Percentiles rank a stretch among this genome's conserved stretches.
Evolutionary conservation across 2,797 vertebrate genomes (phyloP).

Genomic region (Alca torda): DNA sequence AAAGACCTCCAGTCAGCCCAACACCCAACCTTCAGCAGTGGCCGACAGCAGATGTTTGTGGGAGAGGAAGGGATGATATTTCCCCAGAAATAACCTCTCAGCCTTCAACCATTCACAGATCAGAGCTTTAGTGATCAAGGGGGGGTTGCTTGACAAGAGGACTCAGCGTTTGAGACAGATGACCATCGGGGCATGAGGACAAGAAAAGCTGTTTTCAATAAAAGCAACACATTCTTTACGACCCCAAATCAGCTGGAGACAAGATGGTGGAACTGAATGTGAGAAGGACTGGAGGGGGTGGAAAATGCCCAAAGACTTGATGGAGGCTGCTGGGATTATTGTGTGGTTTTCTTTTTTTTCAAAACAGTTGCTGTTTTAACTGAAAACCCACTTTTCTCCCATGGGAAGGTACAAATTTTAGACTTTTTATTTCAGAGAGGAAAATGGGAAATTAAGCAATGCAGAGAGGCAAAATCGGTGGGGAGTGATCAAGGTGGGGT

Average conservation of each 20-base stretch:
- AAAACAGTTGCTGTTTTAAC: neutral
- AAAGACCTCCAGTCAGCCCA: neutral
- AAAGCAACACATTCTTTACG: neutral
- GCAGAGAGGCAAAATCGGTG: fast-evolving
- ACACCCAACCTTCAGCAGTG: neutral
- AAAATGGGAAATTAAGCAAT: neutral
- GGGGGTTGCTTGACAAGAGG: neutral
- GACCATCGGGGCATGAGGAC: neutral
- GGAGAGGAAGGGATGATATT: neutral
- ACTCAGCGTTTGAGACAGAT: neutral
- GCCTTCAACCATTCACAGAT: neutral
- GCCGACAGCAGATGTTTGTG: neutral
- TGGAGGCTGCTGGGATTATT: neutral
- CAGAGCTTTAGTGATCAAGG: neutral
- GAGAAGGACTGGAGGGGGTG: neutral
- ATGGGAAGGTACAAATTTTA: neutral
- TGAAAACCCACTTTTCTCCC: fast-evolving
- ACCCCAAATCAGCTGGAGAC: neutral
- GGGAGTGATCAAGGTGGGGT: neutral
- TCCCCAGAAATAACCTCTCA: neutral
- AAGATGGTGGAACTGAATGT: neutral
- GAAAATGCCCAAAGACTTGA: neutral
- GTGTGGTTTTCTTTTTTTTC: fast-evolving
- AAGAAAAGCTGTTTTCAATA: neutral
- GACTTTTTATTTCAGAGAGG: neutral